Evolutionary conservation across 2,113 vertebrate species (phyloP), one percentile per base, ranked within the genome.

Genomic region (Lepus timidus): DNA sequence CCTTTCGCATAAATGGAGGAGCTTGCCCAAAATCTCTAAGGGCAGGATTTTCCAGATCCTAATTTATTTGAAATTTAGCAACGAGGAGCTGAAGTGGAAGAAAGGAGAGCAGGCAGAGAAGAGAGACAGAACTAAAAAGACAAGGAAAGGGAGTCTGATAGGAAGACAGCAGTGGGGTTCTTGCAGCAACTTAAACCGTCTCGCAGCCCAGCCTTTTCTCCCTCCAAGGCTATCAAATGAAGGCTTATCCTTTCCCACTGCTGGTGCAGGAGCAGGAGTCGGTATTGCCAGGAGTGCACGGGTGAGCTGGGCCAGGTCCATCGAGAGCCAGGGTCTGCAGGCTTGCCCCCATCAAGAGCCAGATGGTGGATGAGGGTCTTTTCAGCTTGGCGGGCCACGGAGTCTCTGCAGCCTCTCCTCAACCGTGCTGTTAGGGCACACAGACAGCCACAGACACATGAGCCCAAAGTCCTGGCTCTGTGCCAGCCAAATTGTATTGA

Each of bases 31-130:
- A 52, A 31, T 39, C 51, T 29, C 76, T 31, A n/a, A 82, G 78
- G 93, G 65, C 78, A 31, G 61, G 78, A 58, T 44, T 85, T 71
- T 51, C 71, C 83, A 75, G 70, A 70, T 58, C 82, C n/a, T 27
- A 68, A 52, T 1, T 55, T 44, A 51, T 1, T 62, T 44, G 83
- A 93, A 52, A 55, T 61, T 65, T 58, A 90, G 65, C 82, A 33
- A 71, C 0, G 14, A 90, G 49, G 61, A 93, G 90, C 68, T 67
- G 6, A 23, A 9, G 49, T 20, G 17, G 52, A 55, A 11, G 49
- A n/a, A 61, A 65, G 75, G 49, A 84, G 44, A 61, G 52, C 62
- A 67, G 67, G 61, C 62, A 61, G 55, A 71, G 74, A 65, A 55
- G 52, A 88, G 49, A 82, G 49, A 29, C 29, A 16, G 82, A 74